Conservation (phyloP, 2,113 vertebrate genomes). For the Peucedramus taeniatus region DNA sequence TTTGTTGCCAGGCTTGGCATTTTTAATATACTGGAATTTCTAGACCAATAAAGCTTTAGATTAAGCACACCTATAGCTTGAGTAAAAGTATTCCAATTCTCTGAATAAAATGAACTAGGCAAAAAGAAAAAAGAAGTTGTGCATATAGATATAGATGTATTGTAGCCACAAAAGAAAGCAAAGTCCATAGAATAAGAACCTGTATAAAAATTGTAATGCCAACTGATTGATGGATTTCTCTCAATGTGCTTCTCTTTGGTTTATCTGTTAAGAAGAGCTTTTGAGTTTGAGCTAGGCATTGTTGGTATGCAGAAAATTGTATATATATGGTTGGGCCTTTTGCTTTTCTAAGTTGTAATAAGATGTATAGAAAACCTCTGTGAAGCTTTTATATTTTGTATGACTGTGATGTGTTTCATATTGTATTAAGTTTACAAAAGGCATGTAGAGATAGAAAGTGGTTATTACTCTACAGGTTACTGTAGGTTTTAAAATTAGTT, state of each 20-base stretch:
- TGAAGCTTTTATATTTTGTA: background rate
- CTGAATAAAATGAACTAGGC: background rate
- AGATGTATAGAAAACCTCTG: background rate
- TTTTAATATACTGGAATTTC: background rate
- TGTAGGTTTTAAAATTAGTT: background rate
- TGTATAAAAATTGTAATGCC: background rate
- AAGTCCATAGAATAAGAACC: background rate
- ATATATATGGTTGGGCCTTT: background rate
- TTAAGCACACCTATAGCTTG: background rate
- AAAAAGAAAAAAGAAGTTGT: background rate
- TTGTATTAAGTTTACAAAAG: background rate
- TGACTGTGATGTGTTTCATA: background rate
- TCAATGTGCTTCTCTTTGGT: background rate
- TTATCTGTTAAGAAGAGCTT: background rate
- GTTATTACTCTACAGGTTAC: background rate
- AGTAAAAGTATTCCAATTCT: background rate
- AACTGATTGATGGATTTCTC: background rate
- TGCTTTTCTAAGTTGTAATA: background rate
- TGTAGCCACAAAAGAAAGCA: background rate
- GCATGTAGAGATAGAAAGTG: background rate
- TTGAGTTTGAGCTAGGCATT: background rate
- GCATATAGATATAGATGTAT: background rate
- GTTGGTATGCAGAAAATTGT: background rate
- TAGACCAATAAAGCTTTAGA: background rate
- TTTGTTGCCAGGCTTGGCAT: background rate